Evolutionary conservation across 2,797 vertebrate species (phyloP), one percentile per base, ranked within the genome.

Genomic region (Sebastes baramenuke): DNA sequence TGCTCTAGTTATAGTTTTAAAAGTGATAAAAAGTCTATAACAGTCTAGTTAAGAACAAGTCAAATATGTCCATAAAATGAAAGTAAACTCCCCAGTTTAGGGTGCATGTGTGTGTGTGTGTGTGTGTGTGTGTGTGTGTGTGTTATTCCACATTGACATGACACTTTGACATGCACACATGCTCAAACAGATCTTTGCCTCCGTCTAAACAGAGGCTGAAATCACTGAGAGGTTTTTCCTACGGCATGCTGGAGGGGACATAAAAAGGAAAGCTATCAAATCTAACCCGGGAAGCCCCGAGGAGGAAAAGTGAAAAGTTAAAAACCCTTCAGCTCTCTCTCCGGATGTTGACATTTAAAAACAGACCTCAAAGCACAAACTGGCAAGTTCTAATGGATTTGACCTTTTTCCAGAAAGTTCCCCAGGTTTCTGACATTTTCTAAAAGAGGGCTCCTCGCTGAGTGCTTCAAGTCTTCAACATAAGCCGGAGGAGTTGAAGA

Each of bases 261-360:
- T 68, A 54, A 8, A 60, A 4, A 36, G 59, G 30, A 75, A 66
- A 38, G 14, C 42, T 5, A 68, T 84, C 61, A 74, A 71, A 38
- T 76, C 5, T 29, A 38, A 68, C 14, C 3, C 34, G 6, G 18
- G 18, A 42, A 16, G 25, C 32, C 79, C 74, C 1, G 13, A 5
- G 64, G 72, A 68, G 13, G 61, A 22, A 5, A 65, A 59, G 3
- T 0, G 10, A 65, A 16, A 54, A 5, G 68, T 10, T 24, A 72
- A 72, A 82, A 34, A 2, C 52, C 70, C 67, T 38, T 65, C 75
- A 66, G 66, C 67, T 64, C 42, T 25, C 32, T 67, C 22, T 70
- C n/a, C 36, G 66, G 46, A 71, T 72, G 72, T 36, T 85, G 85
- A 90, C 84, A 87, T 90, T 86, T 91, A 13, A 76, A 87, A 82